Evolutionary conservation across 2,797 vertebrate species (phyloP), one percentile per base, ranked within the genome.

Genomic region (Muscicapa striata): DNA sequence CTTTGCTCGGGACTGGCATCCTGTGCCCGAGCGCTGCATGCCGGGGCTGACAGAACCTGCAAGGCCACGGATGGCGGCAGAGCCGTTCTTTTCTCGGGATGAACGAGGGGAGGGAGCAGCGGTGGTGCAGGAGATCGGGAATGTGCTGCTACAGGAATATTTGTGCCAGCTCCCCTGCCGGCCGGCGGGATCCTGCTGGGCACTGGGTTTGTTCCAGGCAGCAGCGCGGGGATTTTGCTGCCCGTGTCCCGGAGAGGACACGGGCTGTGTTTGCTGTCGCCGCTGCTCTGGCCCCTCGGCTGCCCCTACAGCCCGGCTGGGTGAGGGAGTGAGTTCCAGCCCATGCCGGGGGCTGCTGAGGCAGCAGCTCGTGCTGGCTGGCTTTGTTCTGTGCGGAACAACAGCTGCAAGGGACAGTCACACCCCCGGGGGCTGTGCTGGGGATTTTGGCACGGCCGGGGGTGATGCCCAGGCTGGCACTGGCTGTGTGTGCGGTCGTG

Each of bases 201-300:
- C 55, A 6, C 9, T 3, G 7, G 19, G 17, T 13, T 70, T 10
- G 48, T 26, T 32, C 48, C 41, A 14, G 48, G 17, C n/a, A 21
- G 22, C 22, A 72, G 54, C 1, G 1, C 3, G 41, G 32, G 43
- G 36, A 36, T 19, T 66, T 18, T 11, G 16, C 67, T 73, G 38
- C 49, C 21, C 4, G 49, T 2, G 8, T 10, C 11, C 30, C 4
- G 9, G 24, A 16, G n/a, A 22, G 29, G 38, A 29, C 58, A 1
- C 0, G 0, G 1, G 43, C 10, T 7, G 7, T 16, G 40, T 72
- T 61, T 4, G 27, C 51, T 2, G 24, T 20, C n/a, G 24, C 38
- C 14, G 29, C 38, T 19, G 43, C 41, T 41, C 64, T 12, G 45
- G 6, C 11, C 18, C 45, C 1, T 26, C 1, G 4, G 38, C 11